Conservation (phyloP, 37 sponge, comb jelly and placozoan species). For the Oscarella lobularis region DNA sequence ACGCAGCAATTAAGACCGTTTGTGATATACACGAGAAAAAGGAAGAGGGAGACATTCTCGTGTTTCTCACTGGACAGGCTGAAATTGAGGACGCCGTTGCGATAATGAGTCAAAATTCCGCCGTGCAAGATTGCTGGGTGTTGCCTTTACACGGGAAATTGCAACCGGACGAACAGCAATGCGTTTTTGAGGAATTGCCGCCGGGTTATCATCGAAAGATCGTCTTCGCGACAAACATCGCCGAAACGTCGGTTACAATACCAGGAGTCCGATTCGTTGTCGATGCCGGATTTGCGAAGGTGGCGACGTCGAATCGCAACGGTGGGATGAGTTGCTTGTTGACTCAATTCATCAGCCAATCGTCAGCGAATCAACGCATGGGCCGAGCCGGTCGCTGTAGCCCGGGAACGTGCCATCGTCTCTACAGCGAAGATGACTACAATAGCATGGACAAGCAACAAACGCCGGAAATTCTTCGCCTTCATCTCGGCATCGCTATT, state of each 20-base stretch:
- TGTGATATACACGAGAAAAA: conserved; percentile 14
- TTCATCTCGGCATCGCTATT: conserved; percentile 32
- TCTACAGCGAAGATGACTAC: conserved; percentile 36
- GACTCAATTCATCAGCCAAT: conserved; percentile 35
- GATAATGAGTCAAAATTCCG: not conserved
- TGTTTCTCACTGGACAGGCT: too few species aligned
- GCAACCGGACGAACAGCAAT: conserved; percentile 66
- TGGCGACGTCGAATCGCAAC: conserved; percentile 42
- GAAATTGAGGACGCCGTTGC: conserved; percentile 51
- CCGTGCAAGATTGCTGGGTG: conserved; percentile 10
- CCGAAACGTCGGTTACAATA: too few species aligned
- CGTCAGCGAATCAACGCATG: conserved; percentile 67
- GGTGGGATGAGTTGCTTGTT: conserved; percentile 52
- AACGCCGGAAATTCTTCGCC: conserved; percentile 52
- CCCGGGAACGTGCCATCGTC: conserved; percentile 59
- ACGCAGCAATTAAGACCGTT: conserved; percentile 13
- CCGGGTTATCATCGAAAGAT: conserved; percentile 40
- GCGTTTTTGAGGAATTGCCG: conserved; percentile 40
- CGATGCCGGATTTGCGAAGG: conserved; percentile 70
- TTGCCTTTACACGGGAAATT: conserved; percentile 67
- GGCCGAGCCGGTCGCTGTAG: conserved; percentile 62
- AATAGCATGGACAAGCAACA: conserved; percentile 19
- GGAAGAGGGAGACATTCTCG: conserved; percentile 24
- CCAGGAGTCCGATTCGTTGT: too few species aligned
- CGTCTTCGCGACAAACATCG: too few species aligned